phyloP scores from a whole-genome alignment of 2,888 invertebrate species.

The Cetonia aurata region DNA sequence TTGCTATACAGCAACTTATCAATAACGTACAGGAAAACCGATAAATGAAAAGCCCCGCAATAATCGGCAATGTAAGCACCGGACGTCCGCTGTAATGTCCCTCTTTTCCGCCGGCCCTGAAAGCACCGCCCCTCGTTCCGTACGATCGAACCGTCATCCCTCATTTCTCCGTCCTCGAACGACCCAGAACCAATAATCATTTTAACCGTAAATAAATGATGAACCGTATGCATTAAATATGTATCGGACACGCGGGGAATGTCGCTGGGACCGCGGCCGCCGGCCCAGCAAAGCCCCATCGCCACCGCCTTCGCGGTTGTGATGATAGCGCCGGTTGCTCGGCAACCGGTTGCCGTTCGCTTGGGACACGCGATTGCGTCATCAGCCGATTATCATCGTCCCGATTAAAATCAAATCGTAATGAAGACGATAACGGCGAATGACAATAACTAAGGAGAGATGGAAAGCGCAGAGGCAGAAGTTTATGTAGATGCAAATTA shows the following conservation, averaged over 20 bases:
- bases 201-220: constrained; percentile 65
- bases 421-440: constrained; percentile 7
- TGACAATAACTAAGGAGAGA: neutral
- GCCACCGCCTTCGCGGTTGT: constrained; percentile 58
- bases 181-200: constrained; percentile 62
- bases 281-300: constrained; percentile 12
- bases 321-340: constrained; percentile 63
- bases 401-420: constrained; percentile 19
- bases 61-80: constrained; percentile 12
- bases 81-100: constrained; percentile 18
- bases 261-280: constrained; percentile 50
- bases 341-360: constrained; percentile 56
- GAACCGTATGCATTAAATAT: constrained; percentile 63
- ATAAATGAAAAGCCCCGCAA: constrained; percentile 7
- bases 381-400: constrained; percentile 54
- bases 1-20: constrained; percentile 3
- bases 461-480: neutral
- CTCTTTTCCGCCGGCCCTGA: neutral
- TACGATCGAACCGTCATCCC: constrained; percentile 33
- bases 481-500: no score
- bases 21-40: constrained; percentile 2
- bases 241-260: constrained; percentile 56
- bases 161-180: constrained; percentile 22
- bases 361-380: constrained; percentile 64
- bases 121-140: constrained; percentile 16